Evolutionary conservation across 1,140 invertebrate species (phyloP).

Genomic region (Agrilus planipennis): DNA sequence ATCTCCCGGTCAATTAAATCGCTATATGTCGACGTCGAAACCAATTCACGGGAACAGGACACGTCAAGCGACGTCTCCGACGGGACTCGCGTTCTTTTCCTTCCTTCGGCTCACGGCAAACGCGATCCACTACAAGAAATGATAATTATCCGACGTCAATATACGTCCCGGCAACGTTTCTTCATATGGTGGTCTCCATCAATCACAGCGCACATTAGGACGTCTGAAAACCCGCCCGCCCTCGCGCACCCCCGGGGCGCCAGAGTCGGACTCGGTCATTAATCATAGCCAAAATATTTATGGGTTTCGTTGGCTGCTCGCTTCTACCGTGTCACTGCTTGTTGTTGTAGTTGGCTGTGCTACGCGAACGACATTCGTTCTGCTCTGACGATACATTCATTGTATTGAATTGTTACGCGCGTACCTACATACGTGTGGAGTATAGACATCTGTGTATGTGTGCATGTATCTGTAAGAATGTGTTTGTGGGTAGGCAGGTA

Average conservation of each 20-base stretch:
- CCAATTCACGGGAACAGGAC: conserved; percentile 6
- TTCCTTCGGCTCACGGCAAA: background rate
- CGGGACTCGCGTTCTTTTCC: background rate
- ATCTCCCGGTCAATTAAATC: too few relatives aligned
- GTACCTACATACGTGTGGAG: too few relatives aligned
- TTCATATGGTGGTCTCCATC: conserved; percentile 32
- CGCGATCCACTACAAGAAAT: conserved; percentile 13
- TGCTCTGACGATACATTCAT: too few relatives aligned
- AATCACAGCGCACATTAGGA: conserved; percentile 28
- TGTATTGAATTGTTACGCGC: too few relatives aligned
- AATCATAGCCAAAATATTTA: conserved; percentile 28
- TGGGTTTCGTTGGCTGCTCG: too few relatives aligned
- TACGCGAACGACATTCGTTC: too few relatives aligned
- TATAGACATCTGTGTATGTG: too few relatives aligned
- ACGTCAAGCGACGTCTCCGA: conserved; percentile 2
- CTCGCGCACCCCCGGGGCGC: conserved; percentile 6
- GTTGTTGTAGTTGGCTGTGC: too few relatives aligned
- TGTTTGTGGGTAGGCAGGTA: too few relatives aligned
- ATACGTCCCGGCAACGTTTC: conserved; percentile 28
- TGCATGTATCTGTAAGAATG: too few relatives aligned
- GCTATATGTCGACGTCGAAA: conserved; percentile 12
- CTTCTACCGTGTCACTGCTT: too few relatives aligned
- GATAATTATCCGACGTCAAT: conserved; percentile 28
- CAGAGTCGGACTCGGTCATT: conserved; percentile 19
- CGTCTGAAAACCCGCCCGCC: conserved; percentile 13